Evolutionary conservation across 2,113 vertebrate species (phyloP).

Genomic region (Cheirogaleus medius): DNA sequence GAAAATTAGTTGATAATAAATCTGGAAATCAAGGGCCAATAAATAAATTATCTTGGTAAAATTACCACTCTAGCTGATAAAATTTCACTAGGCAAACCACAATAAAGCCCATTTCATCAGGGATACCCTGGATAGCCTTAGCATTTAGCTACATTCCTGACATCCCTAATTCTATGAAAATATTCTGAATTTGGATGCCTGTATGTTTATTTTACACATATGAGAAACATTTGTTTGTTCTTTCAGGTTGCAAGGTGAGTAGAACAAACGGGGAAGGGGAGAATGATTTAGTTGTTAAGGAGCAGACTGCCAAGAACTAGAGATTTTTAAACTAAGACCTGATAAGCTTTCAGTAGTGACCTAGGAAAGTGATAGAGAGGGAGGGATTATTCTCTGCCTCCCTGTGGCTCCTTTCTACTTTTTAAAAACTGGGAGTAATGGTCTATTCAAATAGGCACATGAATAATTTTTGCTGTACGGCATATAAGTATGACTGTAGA

Average conservation of each 20-base stretch:
- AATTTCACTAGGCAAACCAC: not conserved
- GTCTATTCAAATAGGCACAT: not conserved
- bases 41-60: conserved; percentile 9
- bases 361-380: not conserved
- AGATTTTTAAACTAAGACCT: not conserved
- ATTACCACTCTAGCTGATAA: not conserved
- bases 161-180: not conserved
- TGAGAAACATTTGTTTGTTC: not conserved
- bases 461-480: not conserved
- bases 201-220: not conserved
- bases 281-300: not conserved
- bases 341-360: not conserved
- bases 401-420: not conserved
- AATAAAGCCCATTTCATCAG: not conserved
- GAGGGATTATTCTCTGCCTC: not conserved
- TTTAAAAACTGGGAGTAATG: not conserved
- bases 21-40: not conserved
- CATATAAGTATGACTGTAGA: not conserved
- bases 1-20: not conserved
- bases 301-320: not conserved
- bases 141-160: not conserved
- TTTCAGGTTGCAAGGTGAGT: conserved; percentile 30
- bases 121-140: not conserved
- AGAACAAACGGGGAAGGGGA: not conserved
- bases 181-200: not conserved